A percentile compares a stretch with the other conserved stretches of the same genome.
These are phyloP conservation scores for Campoletis sonorensis DNA, from an alignment of 1,140 invertebrate genomes.

Conservation along the genomic window DNA sequence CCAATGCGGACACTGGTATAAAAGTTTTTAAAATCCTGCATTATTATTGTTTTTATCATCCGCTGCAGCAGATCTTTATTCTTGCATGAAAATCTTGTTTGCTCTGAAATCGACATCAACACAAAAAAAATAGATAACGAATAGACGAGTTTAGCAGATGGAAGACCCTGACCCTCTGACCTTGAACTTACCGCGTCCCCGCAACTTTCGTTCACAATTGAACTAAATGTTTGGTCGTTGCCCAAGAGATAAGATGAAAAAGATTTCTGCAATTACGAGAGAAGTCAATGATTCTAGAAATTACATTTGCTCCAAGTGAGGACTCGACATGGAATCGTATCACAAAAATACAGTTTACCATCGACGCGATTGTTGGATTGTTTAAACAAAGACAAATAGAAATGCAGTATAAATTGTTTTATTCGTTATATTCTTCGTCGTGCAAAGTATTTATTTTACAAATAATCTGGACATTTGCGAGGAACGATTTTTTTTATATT, in stretches of 20 bases:
- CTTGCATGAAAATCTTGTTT: neutral
- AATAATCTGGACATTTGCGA: too few species aligned
- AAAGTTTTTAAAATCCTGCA: neutral
- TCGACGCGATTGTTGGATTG: too few species aligned
- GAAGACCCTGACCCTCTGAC: constrained; percentile 13
- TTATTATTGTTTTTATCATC: neutral
- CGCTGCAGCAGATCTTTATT: neutral
- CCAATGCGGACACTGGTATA: neutral
- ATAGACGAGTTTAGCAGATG: neutral
- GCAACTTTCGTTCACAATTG: neutral
- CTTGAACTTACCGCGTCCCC: neutral
- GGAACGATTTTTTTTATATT: too few species aligned
- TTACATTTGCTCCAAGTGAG: too few species aligned
- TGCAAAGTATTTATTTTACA: too few species aligned
- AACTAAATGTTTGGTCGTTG: neutral
- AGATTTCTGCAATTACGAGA: neutral
- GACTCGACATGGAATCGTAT: too few species aligned
- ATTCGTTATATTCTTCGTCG: too few species aligned
- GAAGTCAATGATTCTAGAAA: neutral
- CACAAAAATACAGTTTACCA: too few species aligned
- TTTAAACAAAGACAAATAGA: too few species aligned
- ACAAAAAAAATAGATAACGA: neutral
- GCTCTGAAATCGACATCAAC: neutral
- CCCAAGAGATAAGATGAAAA: neutral
- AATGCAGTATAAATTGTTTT: too few species aligned